phyloP scores from a whole-genome alignment of 1,140 invertebrate genomes.

The Carposina sasakii region DNA sequence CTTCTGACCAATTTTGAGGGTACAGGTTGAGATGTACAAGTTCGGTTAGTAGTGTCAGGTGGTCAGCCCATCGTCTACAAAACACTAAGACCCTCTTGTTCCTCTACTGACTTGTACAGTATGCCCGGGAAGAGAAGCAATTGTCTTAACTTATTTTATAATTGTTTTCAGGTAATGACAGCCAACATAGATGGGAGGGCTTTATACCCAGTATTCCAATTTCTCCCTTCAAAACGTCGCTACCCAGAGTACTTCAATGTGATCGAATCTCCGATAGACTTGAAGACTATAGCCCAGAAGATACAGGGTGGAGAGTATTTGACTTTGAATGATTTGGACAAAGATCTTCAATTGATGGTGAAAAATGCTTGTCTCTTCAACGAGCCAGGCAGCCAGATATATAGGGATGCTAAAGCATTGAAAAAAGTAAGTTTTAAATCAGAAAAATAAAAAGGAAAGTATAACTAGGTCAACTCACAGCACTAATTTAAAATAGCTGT shows the following conservation, averaged over 20 bases:
- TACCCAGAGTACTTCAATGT: constrained; percentile 98
- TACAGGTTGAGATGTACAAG: too few species aligned
- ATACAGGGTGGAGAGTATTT: constrained; percentile 89
- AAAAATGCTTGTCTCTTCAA: constrained; percentile 97
- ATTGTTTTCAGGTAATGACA: constrained; percentile 81
- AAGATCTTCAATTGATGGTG: constrained; percentile 92
- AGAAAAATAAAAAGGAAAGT: too few species aligned
- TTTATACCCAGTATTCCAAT: constrained; percentile 88
- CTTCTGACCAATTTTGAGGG: too few species aligned
- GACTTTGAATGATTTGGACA: constrained; percentile 87
- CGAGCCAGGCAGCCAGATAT: constrained; percentile 96
- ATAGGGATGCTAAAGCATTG: constrained; percentile 93
- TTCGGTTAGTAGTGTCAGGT: too few species aligned
- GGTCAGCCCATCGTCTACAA: too few species aligned
- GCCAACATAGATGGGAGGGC: constrained; percentile 86
- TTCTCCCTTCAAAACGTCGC: constrained; percentile 90
- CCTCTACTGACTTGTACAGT: too few species aligned
- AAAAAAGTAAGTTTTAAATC: constrained; percentile 82
- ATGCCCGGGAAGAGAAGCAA: too few species aligned
- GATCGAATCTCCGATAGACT: constrained; percentile 95
- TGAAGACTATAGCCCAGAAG: constrained; percentile 93
- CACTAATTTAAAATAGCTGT: too few species aligned
- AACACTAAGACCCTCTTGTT: too few species aligned
- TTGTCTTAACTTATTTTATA: too few species aligned
- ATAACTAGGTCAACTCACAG: too few species aligned